Conservation (phyloP, 2,888 invertebrate genomes). For the Parasteatoda lunata region DNA sequence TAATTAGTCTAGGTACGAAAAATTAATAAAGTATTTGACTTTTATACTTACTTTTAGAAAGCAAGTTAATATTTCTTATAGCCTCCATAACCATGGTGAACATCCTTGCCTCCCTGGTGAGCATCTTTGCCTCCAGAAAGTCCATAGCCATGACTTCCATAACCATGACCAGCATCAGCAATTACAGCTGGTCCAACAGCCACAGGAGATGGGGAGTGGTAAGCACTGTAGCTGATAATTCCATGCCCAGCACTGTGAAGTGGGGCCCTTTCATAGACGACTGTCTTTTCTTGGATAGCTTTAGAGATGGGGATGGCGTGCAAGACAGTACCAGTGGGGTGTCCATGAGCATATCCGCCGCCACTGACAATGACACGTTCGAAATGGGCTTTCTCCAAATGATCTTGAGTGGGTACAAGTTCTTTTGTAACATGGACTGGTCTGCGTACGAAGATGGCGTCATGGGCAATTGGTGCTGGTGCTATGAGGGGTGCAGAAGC, state of each 20-base stretch:
- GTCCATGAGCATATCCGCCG: constrained; percentile 7
- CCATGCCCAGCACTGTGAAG: constrained; percentile 35
- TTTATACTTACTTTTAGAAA: background rate
- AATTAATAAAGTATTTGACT: too few species aligned
- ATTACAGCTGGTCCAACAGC: constrained; percentile 27
- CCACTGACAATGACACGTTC: constrained; percentile 3
- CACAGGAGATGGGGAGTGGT: constrained; percentile 8
- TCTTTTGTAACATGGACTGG: constrained; percentile 52
- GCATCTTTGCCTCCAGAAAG: constrained; percentile 8
- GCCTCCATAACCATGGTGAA: constrained; percentile 10
- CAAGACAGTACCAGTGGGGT: background rate
- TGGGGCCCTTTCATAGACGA: constrained; percentile 26
- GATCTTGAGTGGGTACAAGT: constrained; percentile 43
- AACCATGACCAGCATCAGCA: background rate
- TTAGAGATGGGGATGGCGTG: background rate
- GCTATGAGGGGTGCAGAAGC: constrained; percentile 7
- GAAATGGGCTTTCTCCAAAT: constrained; percentile 47
- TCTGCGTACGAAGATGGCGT: constrained; percentile 36
- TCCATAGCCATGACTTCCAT: background rate
- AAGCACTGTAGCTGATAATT: constrained; percentile 24
- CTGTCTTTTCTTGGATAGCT: constrained; percentile 20
- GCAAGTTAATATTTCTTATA: constrained; percentile 31
- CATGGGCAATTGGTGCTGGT: constrained; percentile 30
- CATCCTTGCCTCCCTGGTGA: background rate
- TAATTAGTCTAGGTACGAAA: too few species aligned